A percentile compares a stretch with the other conserved stretches of the same genome.
These are phyloP conservation scores for Mystacornis crossleyi DNA, from an alignment of 2,113 vertebrate genomes.

Conservation along the genomic window DNA sequence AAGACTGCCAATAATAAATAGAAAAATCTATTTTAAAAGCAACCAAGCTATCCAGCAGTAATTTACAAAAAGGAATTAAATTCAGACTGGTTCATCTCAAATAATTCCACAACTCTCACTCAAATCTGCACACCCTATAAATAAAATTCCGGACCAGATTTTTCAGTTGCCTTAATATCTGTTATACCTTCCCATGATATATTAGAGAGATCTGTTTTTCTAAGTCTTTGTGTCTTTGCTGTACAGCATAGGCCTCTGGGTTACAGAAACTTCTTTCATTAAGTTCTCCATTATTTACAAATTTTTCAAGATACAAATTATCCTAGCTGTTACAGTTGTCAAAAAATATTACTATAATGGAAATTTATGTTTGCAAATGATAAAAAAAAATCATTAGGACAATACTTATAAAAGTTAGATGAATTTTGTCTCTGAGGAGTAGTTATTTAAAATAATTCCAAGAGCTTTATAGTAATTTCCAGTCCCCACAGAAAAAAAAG, in stretches of 20 bases:
- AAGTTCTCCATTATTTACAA: neutral
- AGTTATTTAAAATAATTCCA: neutral
- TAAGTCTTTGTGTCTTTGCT: neutral
- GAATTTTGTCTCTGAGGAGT: neutral
- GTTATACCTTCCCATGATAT: neutral
- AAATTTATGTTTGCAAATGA: slow-evolving; percentile 9
- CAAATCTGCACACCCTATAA: neutral
- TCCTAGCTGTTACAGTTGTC: neutral
- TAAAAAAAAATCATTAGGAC: neutral
- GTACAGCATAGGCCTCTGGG: neutral
- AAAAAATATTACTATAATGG: neutral
- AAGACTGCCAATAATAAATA: neutral
- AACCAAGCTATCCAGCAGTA: neutral
- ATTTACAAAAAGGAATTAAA: neutral
- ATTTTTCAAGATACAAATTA: neutral
- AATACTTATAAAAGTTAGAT: neutral
- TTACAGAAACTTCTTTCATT: neutral
- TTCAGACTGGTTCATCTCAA: neutral
- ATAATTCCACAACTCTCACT: neutral
- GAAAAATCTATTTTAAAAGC: neutral
- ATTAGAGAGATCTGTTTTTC: neutral
- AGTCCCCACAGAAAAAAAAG: neutral
- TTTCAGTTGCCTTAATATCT: neutral
- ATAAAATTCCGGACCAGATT: neutral
- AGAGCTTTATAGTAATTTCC: neutral